A percentile compares a stretch with the other conserved stretches of the same genome.
Conservation (phyloP, 2,888 invertebrate genomes). For the Dioctria rufipes region DNA sequence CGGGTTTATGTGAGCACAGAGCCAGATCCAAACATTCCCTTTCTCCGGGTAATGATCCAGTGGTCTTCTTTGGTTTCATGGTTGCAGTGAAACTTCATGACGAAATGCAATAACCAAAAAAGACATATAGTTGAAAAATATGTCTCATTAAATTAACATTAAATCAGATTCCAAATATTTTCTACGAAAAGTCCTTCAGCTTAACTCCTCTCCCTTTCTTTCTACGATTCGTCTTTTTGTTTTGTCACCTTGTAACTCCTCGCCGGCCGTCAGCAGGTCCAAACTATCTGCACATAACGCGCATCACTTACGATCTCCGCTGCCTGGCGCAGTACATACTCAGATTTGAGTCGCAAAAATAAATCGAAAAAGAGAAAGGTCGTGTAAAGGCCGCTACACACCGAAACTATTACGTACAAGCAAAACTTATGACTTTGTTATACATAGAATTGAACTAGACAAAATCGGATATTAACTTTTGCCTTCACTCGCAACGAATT, state of each 20-base stretch:
- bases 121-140: constrained; percentile 21
- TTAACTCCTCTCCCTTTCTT: background rate
- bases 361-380: too few relatives aligned
- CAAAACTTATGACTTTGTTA: too few relatives aligned
- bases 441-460: too few relatives aligned
- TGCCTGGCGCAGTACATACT: background rate
- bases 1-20: constrained; percentile 16
- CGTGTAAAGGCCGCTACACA: too few relatives aligned
- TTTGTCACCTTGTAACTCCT: background rate
- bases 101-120: constrained; percentile 9
- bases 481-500: too few relatives aligned
- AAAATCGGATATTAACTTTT: too few relatives aligned
- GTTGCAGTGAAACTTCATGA: background rate
- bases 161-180: constrained; percentile 29
- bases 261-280: background rate
- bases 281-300: background rate
- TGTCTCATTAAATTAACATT: constrained; percentile 38
- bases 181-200: constrained; percentile 4
- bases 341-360: too few relatives aligned
- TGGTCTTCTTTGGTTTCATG: background rate
- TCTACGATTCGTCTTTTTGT: constrained; percentile 4
- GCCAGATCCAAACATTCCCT: constrained; percentile 10
- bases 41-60: constrained; percentile 13
- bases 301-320: background rate
- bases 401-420: too few relatives aligned